Conservation (phyloP, 2,797 vertebrate species). For the Petrocephalus schoutedeni region DNA sequence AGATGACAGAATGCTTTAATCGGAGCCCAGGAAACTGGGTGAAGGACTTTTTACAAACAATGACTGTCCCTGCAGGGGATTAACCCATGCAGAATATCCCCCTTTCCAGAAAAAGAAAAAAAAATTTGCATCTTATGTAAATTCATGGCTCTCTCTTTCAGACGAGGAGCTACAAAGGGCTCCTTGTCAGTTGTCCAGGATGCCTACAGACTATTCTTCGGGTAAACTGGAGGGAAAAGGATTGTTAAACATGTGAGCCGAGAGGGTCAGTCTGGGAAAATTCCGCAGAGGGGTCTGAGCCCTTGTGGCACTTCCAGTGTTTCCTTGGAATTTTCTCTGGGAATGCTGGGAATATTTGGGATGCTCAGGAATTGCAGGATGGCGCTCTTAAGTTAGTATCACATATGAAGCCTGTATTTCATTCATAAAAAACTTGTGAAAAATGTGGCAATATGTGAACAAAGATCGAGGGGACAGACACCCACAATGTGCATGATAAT, state of each 20-base stretch:
- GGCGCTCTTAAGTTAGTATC: background rate
- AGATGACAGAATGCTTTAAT: background rate
- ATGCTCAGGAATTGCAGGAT: background rate
- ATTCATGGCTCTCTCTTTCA: background rate
- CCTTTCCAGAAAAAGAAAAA: constrained; percentile 8
- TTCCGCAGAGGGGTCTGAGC: background rate
- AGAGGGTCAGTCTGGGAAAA: background rate
- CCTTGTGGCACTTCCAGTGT: background rate
- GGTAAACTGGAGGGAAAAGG: no score
- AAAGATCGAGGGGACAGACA: background rate
- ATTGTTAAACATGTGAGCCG: background rate
- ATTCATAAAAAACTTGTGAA: background rate
- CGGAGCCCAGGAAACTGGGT: background rate
- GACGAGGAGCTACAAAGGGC: constrained; percentile 5
- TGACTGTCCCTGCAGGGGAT: constrained; percentile 7
- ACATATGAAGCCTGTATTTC: background rate
- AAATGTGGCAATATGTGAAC: background rate
- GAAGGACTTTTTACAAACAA: background rate
- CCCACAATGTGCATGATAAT: background rate
- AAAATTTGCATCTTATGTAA: constrained; percentile 11
- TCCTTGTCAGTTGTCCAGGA: background rate
- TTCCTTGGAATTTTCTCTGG: background rate
- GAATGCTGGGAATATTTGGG: background rate
- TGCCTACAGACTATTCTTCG: background rate
- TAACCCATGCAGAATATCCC: constrained; percentile 7